Evolutionary conservation across 2,113 vertebrate species (phyloP).

Genomic region (Bufo bufo): DNA sequence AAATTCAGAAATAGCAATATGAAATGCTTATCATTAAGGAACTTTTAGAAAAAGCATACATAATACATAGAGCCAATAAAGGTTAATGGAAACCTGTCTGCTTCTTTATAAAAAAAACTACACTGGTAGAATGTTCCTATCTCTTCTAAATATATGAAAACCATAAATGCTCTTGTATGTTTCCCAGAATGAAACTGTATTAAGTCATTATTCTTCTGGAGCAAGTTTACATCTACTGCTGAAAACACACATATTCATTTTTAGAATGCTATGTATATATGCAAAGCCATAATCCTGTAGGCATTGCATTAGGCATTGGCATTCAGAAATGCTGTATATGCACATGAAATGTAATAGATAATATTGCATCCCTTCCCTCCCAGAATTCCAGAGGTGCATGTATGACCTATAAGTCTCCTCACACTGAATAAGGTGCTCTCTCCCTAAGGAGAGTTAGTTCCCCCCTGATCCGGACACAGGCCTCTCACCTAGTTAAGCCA

Average conservation of each 20-base stretch:
- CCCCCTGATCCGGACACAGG: no score
- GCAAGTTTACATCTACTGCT: neutral
- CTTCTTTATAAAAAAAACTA: slow-evolving; percentile 5
- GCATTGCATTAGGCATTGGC: neutral
- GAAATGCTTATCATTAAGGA: slow-evolving; percentile 14
- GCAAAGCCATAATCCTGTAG: neutral
- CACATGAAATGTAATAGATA: neutral
- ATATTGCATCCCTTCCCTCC: no score
- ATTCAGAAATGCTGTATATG: neutral
- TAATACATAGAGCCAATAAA: slow-evolving; percentile 15
- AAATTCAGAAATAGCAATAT: neutral
- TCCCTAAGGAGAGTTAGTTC: no score
- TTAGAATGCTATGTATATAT: neutral
- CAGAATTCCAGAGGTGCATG: no score
- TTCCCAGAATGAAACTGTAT: neutral
- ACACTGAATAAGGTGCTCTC: no score
- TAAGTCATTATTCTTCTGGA: neutral
- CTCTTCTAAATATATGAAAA: slow-evolving; percentile 8
- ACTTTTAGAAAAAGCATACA: slow-evolving; percentile 6
- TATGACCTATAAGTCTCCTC: no score
- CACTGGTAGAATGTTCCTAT: neutral
- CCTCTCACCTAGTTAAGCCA: no score
- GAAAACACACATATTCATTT: neutral
- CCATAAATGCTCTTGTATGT: neutral
- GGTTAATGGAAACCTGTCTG: slow-evolving; percentile 19